Evolutionary conservation across 2,888 invertebrate species (phyloP), one percentile per base, ranked within the genome.

Genomic region (Colostygia pectinataria): DNA sequence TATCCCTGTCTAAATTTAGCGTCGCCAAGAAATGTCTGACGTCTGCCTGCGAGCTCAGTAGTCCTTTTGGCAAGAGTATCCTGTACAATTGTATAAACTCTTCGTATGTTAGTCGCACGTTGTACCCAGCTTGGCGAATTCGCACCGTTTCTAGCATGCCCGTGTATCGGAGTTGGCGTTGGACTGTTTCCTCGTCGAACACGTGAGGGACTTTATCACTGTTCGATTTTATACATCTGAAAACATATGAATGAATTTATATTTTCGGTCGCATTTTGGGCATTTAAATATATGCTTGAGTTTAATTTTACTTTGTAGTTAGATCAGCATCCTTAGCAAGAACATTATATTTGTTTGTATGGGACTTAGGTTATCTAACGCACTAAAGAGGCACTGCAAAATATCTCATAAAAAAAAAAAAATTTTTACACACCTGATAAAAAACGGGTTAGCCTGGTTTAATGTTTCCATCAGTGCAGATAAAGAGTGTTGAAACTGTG

Each of bases 91-190:
- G 97, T 55, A 97, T 96, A 80, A 99, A 99, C 83, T 98, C 98
- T 76, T 98, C 97, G 80, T 98, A 98, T 0, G 96, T 95, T 24
- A 98, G 92, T 24, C 98, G 92, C 53, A 98, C 98, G 80, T 98
- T 98, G 88, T 98, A 99, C 1, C 98, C 98, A 1, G 98, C 98
- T 74, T 98, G 97, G 38, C 98, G 91, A 57, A 99, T 98, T 63
- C 98, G 91, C 8, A 98, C 98, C 0, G 98, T 99, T 77, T 98
- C 98, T 68, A 99, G 76, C 98, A 98, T 99, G 53, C 99, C 99
- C 0, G 98, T 98, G 83, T 99, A 99, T 6, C 98, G 92, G 49
- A 99, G 90, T 57, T 92, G 92, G 39, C 98, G 91, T 68, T 98
- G 95, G 5, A 98, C 98, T 0, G 98, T 96, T 55, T 97, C 96